These are phyloP conservation scores for Dinothrombium tinctorium DNA, from an alignment of 1,140 invertebrate species.

Conservation along the genomic window DNA sequence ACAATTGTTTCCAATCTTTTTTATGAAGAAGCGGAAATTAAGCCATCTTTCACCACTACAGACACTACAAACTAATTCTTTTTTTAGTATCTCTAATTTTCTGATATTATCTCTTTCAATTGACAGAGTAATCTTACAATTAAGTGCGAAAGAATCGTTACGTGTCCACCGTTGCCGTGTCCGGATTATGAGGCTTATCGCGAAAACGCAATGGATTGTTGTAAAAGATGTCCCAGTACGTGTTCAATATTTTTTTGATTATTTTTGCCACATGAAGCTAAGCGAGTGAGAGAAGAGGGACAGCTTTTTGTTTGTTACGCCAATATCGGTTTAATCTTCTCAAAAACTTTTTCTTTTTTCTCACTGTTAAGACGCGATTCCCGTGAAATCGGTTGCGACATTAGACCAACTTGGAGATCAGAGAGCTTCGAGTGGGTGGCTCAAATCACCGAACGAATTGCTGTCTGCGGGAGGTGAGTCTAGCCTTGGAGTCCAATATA, in stretches of 20 bases:
- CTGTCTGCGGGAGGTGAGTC: conserved; percentile 42
- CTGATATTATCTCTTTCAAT: conserved; percentile 1
- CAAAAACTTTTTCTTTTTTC: no score
- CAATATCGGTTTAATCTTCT: no score
- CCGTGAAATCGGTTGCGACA: conserved; percentile 5
- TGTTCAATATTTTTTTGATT: not conserved
- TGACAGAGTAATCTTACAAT: conserved; percentile 38
- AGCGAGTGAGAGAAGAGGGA: no score
- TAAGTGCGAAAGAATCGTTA: conserved; percentile 37
- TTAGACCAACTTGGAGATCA: conserved; percentile 9
- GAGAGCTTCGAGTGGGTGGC: conserved; percentile 7
- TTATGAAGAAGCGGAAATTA: no score
- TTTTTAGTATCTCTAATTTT: no score
- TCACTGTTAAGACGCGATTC: conserved; percentile 3
- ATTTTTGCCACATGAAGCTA: not conserved
- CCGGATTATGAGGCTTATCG: conserved; percentile 40
- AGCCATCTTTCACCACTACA: no score
- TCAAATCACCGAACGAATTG: conserved; percentile 26
- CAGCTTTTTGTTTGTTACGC: no score
- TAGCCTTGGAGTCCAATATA: no score
- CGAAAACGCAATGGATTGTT: conserved; percentile 47
- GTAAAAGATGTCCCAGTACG: conserved; percentile 37
- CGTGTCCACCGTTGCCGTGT: conserved; percentile 44
- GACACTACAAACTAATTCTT: no score
- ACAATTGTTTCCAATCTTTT: no score